phyloP scores from a whole-genome alignment of 2,113 vertebrate species.

The Myanophis thanlyinensis region DNA sequence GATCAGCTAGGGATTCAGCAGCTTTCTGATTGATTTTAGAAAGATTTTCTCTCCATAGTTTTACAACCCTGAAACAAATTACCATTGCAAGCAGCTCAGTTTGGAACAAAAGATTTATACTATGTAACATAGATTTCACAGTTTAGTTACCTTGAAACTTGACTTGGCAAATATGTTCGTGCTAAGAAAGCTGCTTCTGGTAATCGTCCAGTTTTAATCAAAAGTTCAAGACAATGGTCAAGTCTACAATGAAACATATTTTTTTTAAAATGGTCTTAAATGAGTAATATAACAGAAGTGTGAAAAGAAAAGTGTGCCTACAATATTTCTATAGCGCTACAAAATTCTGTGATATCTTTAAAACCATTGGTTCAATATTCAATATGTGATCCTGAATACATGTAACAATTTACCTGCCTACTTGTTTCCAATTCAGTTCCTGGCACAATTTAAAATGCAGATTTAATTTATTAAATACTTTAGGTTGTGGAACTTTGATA shows the following conservation, averaged over 20 bases:
- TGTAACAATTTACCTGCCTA: neutral
- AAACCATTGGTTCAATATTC: neutral
- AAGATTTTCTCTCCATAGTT: conserved; percentile 92
- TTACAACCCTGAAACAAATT: conserved; percentile 81
- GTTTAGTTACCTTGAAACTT: conserved; percentile 86
- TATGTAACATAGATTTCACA: rapidly evolving
- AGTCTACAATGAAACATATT: conserved; percentile 69
- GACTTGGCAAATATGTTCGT: conserved; percentile 94
- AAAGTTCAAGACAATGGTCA: conserved; percentile 92
- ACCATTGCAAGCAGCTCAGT: neutral
- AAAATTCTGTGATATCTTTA: neutral
- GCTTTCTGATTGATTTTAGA: conserved; percentile 97
- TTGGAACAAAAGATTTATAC: neutral
- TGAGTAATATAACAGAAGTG: neutral
- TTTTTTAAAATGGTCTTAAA: neutral
- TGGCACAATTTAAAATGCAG: neutral
- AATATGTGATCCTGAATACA: neutral
- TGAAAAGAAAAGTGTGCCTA: neutral
- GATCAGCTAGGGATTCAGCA: conserved; percentile 94
- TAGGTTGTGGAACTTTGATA: neutral
- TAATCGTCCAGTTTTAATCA: conserved; percentile 92
- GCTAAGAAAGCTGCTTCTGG: conserved; percentile 97
- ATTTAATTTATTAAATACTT: neutral
- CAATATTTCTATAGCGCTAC: neutral
- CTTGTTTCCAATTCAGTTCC: neutral